Conservation (phyloP, 1,140 invertebrate genomes). For the Elymnias hypermnestra region DNA sequence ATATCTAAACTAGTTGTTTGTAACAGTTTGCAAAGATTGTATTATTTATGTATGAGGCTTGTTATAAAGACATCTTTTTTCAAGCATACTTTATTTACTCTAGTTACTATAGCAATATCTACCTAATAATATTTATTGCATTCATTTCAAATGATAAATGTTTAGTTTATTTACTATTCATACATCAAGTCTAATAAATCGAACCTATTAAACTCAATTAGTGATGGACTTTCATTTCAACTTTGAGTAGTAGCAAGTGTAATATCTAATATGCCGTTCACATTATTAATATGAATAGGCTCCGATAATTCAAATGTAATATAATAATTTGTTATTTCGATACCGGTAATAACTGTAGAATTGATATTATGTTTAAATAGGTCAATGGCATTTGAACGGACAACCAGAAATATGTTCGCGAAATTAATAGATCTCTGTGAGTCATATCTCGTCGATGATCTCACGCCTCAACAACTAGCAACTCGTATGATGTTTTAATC, state of each 20-base stretch:
- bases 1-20: too few relatives aligned
- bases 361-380: constrained; percentile 30
- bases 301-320: constrained; percentile 6
- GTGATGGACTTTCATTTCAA: constrained; percentile 11
- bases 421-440: constrained; percentile 36
- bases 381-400: constrained; percentile 46
- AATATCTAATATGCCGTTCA: constrained; percentile 8
- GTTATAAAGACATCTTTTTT: too few relatives aligned
- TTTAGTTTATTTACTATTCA: too few relatives aligned
- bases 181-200: too few relatives aligned
- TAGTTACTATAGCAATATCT: too few relatives aligned
- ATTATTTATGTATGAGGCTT: too few relatives aligned
- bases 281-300: constrained; percentile 11
- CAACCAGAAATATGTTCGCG: constrained; percentile 26
- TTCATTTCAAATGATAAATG: too few relatives aligned
- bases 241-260: constrained; percentile 6
- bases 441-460: constrained; percentile 27
- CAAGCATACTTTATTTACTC: too few relatives aligned
- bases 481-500: constrained; percentile 11
- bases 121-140: too few relatives aligned
- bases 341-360: constrained; percentile 10
- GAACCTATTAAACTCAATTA: constrained; percentile 8
- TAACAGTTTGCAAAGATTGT: too few relatives aligned
- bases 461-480: constrained; percentile 15
- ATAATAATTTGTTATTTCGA: constrained; percentile 12